Evolutionary conservation across 2,113 vertebrate genomes (phyloP).

Genomic region (Sialia sialis): DNA sequence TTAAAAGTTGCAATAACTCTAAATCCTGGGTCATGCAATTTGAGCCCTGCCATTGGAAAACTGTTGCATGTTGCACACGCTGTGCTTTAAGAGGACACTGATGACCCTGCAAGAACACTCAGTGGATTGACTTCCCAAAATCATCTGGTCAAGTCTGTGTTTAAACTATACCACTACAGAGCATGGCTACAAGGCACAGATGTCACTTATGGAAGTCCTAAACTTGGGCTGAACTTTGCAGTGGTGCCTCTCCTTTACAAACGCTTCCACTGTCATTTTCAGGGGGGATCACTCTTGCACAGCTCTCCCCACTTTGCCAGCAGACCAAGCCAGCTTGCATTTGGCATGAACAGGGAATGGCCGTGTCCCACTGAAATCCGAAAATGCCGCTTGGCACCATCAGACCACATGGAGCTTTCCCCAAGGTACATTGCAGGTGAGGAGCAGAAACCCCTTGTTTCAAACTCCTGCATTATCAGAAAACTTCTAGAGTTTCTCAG

Average conservation of each 20-base stretch:
- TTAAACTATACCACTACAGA: neutral
- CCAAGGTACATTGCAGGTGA: neutral
- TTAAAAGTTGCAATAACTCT: neutral
- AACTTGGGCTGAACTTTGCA: neutral
- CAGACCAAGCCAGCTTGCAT: neutral
- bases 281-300: neutral
- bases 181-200: neutral
- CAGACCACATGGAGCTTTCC: neutral
- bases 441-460: neutral
- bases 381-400: neutral
- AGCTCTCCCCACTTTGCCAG: neutral
- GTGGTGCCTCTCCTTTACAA: neutral
- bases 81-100: neutral
- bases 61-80: accelerated
- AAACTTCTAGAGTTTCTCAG: slow-evolving; percentile 20
- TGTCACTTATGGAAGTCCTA: neutral
- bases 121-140: neutral
- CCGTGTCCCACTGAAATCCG: neutral
- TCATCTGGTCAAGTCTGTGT: neutral
- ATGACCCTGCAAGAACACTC: neutral
- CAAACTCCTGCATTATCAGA: neutral
- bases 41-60: neutral
- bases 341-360: neutral
- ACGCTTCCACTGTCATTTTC: neutral
- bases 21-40: neutral